Base-by-base conservation (phyloP, 2,888 invertebrate genomes). In the Yponomeuta malinellus region DNA sequence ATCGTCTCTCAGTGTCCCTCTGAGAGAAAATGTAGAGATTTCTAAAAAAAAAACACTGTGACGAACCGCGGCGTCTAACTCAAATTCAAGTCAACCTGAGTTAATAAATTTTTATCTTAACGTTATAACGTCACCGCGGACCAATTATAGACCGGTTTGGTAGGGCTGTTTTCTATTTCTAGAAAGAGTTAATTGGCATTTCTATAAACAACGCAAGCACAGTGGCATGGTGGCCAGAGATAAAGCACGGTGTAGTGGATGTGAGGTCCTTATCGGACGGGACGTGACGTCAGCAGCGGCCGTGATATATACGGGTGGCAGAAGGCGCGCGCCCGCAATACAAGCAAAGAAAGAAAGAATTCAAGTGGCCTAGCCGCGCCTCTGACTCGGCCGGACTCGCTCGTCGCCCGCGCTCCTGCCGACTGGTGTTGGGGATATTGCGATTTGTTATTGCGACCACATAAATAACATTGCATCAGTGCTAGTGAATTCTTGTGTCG, bases 241-340 rank as follows among this genome's bases (percentile, higher is more conserved):
- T 59, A 59, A 2, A 77, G 75, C 82, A 83, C 81, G 82, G 75
- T 71, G 72, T 74, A 73, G 76, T 79, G 79, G 82, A 77, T 83
- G 73, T 73, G 75, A 72, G 75, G 74, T 73, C 73, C 75, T 78
- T 79, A 79, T 78, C 79, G 74, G 73, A 71, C 43, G 43, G 68
- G 29, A 48, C 8, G 78, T 90, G 91, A 90, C 91, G 90, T 90
- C 86, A 84, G 77, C 74, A 72, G 72, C 74, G 76, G 75, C 74
- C 73, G 79, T 78, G 83, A 87, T 90, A 90, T 88, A 90, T 90
- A 90, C 84, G 10, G 76, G 76, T 78, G 71, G 82, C 73, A 76
- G 73, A 74, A 76, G 77, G 82, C 87, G 88, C 90, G 90, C 89
- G 91, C 88, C 88, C 81, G 81, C 85, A 88, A 85, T 88, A 83